Base-by-base conservation (phyloP, 2,113 vertebrate genomes). In the Regulus satrapa region DNA sequence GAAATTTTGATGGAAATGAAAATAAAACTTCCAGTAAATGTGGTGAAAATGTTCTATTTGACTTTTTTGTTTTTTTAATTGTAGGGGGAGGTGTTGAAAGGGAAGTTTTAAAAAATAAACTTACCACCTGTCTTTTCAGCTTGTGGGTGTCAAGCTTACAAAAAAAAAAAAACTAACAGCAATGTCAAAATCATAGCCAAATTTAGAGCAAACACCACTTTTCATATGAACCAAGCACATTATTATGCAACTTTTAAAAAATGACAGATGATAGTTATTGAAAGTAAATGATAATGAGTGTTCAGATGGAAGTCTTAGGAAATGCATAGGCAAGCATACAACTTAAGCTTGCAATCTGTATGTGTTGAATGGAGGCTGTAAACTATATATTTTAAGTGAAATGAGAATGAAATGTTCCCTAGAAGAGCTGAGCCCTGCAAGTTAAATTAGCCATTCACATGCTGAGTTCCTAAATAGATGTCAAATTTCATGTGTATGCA, bases 261-360 rank as follows among this genome's bases (percentile, higher is more conserved):
- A 89, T 88, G 91, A 92, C 77, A 85, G 85, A 91, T 93, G 84
- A 96, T 89, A 89, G 87, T 58, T 91, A 88, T 40, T 46, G 67
- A 87, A 79, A 95, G 36, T 66, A 93, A 93, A 95, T 80, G 23
- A 92, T 75, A 91, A 78, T 46, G 74, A 85, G 52, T 75, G 54
- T 72, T 89, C 74, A 82, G 41, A 77, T 64, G 45, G 61, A 78
- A 92, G 55, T 38, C 29, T 31, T 91, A 55, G 81, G 66, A 91
- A 95, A 91, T 25, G 62, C 71, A 85, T 9, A 85, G 71, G 59
- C 78, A 95, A 89, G 81, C 62, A 83, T 0, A 76, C 36, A 89
- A 58, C 80, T 92, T 92, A 12, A 59, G 52, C 56, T 75, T 89
- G 66, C 32, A 87, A 89, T 85, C 18, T 26, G 26, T n/a, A n/a